Evolutionary conservation across 2,888 invertebrate species (phyloP).

Genomic region (Leptopilina myrica): DNA sequence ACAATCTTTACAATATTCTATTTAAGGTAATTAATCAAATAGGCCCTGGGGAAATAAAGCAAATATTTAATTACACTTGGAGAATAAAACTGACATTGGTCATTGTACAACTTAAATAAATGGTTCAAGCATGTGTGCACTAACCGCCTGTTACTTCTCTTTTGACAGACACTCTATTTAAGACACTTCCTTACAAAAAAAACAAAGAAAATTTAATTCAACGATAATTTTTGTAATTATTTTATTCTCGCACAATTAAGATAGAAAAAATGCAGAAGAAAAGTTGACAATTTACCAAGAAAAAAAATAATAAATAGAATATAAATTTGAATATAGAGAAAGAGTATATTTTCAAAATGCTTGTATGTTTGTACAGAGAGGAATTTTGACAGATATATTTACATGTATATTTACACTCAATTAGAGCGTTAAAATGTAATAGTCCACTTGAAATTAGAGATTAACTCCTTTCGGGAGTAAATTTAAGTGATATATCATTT

Average conservation of each 20-base stretch:
- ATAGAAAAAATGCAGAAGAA: too few relatives aligned
- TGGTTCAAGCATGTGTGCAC: background rate
- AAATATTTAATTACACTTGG: background rate
- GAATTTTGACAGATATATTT: too few relatives aligned
- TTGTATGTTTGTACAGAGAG: too few relatives aligned
- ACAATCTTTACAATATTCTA: too few relatives aligned
- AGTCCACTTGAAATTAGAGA: background rate
- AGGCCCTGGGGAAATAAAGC: background rate
- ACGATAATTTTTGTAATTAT: background rate
- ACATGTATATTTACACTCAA: too few relatives aligned
- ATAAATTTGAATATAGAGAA: background rate
- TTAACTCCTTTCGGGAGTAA: background rate
- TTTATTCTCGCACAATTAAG: too few relatives aligned
- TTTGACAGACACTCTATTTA: constrained; percentile 24
- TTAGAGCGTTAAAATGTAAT: background rate
- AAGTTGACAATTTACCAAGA: too few relatives aligned
- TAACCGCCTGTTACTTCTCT: constrained; percentile 21
- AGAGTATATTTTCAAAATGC: too few relatives aligned
- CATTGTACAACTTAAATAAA: constrained; percentile 23
- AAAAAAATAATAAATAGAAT: too few relatives aligned
- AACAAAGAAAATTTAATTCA: background rate
- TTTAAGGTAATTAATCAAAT: constrained; percentile 22
- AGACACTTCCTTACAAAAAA: background rate
- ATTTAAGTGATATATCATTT: background rate
- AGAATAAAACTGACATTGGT: constrained; percentile 19